Percentiles rank a stretch among this genome's conserved stretches.
Evolutionary conservation across 2,113 vertebrate species (phyloP).

Genomic region (Danio rerio): GRCz12tu NC_133196.1:44289501-44290000

Average conservation of each 20-base stretch:
- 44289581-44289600: too few species aligned
- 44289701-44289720: slow-evolving; percentile 70
- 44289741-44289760: slow-evolving; percentile 77
- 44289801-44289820: slow-evolving; percentile 78
- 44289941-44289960: slow-evolving; percentile 8
- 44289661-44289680: too few species aligned
- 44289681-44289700: slow-evolving; percentile 40
- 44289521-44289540: too few species aligned
- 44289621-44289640: too few species aligned
- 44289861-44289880: neutral
- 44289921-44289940: slow-evolving; percentile 17
- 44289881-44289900: slow-evolving; percentile 5
- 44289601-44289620: too few species aligned
- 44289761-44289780: slow-evolving; percentile 82
- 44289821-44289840: slow-evolving; percentile 69
- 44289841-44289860: slow-evolving; percentile 7
- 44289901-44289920: neutral
- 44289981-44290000: slow-evolving; percentile 1
- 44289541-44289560: too few species aligned
- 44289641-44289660: too few species aligned
- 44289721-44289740: slow-evolving; percentile 74
- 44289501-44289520: too few species aligned
- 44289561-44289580: too few species aligned
- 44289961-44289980: slow-evolving; percentile 11
- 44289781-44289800: slow-evolving; percentile 79